Percentiles rank a stretch among this genome's conserved stretches.
These are phyloP conservation scores for Brachymystax lenok DNA, from an alignment of 2,797 vertebrate genomes.

Conservation along the genomic window DNA sequence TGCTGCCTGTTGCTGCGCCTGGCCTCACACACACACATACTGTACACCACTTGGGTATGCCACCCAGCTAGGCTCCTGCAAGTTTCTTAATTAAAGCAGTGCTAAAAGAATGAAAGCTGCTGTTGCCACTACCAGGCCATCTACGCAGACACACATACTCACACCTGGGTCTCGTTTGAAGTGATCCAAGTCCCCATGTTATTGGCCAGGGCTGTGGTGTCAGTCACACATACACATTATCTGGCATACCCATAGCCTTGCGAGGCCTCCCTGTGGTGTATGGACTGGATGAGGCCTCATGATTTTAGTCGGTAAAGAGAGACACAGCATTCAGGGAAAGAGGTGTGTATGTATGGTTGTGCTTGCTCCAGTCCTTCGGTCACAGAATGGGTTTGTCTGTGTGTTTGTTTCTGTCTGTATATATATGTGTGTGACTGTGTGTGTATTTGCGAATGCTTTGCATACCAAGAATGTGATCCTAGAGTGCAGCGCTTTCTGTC, in stretches of 20 bases:
- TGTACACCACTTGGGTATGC: neutral
- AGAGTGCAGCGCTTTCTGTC: neutral
- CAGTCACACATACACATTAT: neutral
- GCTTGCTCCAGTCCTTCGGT: no score
- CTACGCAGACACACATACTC: conserved; percentile 7
- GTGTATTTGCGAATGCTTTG: conserved; percentile 13
- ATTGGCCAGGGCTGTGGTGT: neutral
- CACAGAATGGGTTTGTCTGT: neutral
- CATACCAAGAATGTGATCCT: conserved; percentile 21
- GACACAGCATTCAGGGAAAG: neutral
- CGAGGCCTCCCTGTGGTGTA: conserved; percentile 2
- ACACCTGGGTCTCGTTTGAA: conserved; percentile 6
- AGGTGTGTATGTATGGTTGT: no score
- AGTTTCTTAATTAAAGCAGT: conserved; percentile 43
- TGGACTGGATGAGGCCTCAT: neutral
- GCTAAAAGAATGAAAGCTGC: conserved; percentile 22
- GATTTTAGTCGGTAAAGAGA: neutral
- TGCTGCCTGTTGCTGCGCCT: conserved; percentile 38
- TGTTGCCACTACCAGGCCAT: conserved; percentile 23
- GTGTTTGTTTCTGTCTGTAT: neutral
- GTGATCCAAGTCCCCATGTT: conserved; percentile 1
- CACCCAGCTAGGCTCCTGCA: conserved; percentile 33
- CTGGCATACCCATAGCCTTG: neutral
- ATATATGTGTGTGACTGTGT: conserved; percentile 1
- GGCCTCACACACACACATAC: neutral